Evolutionary conservation across 2,888 invertebrate genomes (phyloP), one percentile per base, ranked within the genome.

Genomic region (Coleophora deauratella): DNA sequence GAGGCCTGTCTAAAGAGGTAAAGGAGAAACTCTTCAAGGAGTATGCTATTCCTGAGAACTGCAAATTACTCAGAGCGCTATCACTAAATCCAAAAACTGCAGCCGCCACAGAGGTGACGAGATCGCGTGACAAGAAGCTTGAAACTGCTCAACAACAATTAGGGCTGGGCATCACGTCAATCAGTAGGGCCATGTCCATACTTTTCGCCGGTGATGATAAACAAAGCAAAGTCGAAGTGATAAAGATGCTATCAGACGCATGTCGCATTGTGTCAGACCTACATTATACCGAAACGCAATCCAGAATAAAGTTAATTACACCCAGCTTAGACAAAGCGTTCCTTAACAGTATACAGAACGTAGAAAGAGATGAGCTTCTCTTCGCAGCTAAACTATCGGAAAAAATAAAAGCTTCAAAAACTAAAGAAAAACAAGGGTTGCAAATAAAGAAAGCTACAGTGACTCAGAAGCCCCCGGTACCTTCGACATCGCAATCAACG

Each of bases 1-100:
- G 47, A 36, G 47, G 48, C 0, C 7, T 47, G 10, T 3, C 37
- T 0, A 48, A 46, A 41, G 48, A 49, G 3, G 14, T 31, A 1
- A 49, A 42, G 35, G 43, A 49, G 43, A n/a, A n/a, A n/a, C n/a
- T n/a, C n/a, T n/a, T n/a, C n/a, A n/a, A n/a, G n/a, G n/a, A n/a
- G n/a, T n/a, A n/a, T n/a, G n/a, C n/a, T n/a, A n/a, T n/a, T n/a
- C n/a, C n/a, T n/a, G n/a, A n/a, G n/a, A n/a, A n/a, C n/a, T n/a
- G n/a, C n/a, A n/a, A n/a, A n/a, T n/a, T n/a, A n/a, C n/a, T n/a
- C n/a, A n/a, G n/a, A n/a, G n/a, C n/a, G n/a, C n/a, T n/a, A n/a
- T n/a, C 49, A 12, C 28, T 44, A 1, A 35, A 50, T 3, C 54
- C 54, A 0, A 38, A 13, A 1, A 51, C 51, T 14, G 51, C 51